Evolutionary conservation across 2,113 vertebrate genomes (phyloP).

Genomic region (Tupaia chinensis): DNA sequence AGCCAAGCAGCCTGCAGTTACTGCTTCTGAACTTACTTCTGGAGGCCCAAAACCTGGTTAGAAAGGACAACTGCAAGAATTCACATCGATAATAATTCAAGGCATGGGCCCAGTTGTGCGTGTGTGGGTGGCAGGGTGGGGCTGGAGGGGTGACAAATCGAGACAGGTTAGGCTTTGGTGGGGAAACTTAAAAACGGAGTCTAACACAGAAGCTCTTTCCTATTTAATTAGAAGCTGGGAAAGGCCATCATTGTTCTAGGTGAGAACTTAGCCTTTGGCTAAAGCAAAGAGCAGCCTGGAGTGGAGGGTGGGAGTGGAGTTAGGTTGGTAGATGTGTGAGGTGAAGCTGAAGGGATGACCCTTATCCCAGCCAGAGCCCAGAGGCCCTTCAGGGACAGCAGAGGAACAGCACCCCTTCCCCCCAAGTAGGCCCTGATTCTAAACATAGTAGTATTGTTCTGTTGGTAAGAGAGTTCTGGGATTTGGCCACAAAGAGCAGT

Average conservation of each 20-base stretch:
- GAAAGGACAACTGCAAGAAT: constrained; percentile 6
- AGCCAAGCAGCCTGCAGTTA: not conserved
- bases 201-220: constrained; percentile 40
- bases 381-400: not conserved
- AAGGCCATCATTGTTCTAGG: not conserved
- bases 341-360: not conserved
- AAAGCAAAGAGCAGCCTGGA: not conserved
- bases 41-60: not conserved
- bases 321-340: not conserved
- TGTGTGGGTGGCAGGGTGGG: not conserved
- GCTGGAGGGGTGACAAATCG: constrained; percentile 50
- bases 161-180: constrained; percentile 71
- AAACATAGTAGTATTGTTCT: constrained; percentile 19
- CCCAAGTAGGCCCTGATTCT: accelerated
- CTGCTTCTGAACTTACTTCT: not conserved
- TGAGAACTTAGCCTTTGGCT: not conserved
- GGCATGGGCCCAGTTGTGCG: not conserved
- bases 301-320: not conserved
- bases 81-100: not conserved
- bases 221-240: constrained; percentile 58
- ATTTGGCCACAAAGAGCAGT: not conserved
- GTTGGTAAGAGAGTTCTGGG: constrained; percentile 38
- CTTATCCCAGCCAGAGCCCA: not conserved
- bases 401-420: not conserved
- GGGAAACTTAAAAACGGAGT: constrained; percentile 32